Percentiles rank a stretch among this genome's conserved stretches.
Conservation (phyloP, 2,888 invertebrate genomes). For the Odontocerum albicorne region DNA sequence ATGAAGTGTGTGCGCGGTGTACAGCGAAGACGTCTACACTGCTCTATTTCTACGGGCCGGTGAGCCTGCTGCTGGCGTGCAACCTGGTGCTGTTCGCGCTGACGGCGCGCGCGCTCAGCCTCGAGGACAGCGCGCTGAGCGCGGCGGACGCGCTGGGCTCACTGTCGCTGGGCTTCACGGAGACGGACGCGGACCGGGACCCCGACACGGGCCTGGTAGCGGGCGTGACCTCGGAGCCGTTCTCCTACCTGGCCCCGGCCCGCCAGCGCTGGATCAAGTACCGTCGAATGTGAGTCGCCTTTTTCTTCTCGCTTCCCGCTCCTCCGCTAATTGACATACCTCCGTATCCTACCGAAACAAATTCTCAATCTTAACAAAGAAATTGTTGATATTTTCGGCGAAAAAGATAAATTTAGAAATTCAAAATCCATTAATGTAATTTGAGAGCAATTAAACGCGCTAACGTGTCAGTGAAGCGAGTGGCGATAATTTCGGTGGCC, state of each 20-base stretch:
- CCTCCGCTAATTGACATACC: no score
- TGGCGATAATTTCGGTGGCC: neutral
- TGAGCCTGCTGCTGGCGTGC: constrained; percentile 55
- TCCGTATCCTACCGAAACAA: no score
- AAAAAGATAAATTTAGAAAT: no score
- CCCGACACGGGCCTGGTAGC: no score
- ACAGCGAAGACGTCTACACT: constrained; percentile 60
- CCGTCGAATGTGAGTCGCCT: no score
- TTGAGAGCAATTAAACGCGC: no score
- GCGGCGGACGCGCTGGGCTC: constrained; percentile 13
- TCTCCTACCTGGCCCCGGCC: neutral
- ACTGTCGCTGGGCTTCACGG: neutral
- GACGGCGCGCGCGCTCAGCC: constrained; percentile 55
- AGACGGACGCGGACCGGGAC: neutral
- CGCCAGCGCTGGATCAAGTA: constrained; percentile 5
- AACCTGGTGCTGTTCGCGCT: constrained; percentile 59
- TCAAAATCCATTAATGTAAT: no score
- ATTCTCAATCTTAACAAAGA: no score
- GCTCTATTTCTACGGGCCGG: constrained; percentile 65
- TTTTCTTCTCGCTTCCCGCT: no score
- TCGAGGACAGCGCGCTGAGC: constrained; percentile 1
- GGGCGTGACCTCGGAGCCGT: no score
- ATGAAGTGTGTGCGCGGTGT: no score
- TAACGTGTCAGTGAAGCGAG: neutral
- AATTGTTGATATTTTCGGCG: no score